Percentiles rank a stretch among this genome's conserved stretches.
phyloP scores from a whole-genome alignment of 2,888 invertebrate genomes.

The Xylophagus ater region DNA sequence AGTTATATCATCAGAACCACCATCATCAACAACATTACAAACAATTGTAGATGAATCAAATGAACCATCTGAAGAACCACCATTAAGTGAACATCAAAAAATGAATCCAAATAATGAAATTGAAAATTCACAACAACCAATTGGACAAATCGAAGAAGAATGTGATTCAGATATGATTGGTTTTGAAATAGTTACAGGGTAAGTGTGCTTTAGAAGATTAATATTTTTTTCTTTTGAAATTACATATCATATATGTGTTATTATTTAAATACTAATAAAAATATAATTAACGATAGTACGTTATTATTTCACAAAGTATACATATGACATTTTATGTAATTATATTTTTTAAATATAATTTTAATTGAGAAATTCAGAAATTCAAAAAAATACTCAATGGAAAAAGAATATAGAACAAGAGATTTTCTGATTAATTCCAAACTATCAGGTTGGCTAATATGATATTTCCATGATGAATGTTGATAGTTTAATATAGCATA shows the following conservation, averaged over 20 bases:
- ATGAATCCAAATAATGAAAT: conserved; percentile 1
- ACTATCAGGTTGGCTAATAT: not conserved
- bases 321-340: conserved; percentile 10
- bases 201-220: no score
- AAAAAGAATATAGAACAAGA: not conserved
- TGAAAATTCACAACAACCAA: no score
- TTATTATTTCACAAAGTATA: not conserved
- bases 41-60: no score
- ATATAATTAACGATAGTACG: conserved; percentile 1
- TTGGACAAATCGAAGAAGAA: conserved; percentile 47
- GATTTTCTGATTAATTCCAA: not conserved
- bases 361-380: no score
- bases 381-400: no score
- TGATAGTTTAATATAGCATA: not conserved
- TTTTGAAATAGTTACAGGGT: conserved; percentile 84
- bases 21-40: conserved; percentile 16
- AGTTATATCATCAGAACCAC: conserved; percentile 28
- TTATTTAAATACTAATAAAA: no score
- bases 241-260: no score
- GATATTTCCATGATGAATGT: not conserved
- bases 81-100: conserved; percentile 12
- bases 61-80: conserved; percentile 15
- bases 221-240: no score
- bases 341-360: conserved; percentile 10
- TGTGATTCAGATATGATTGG: conserved; percentile 83